Base-by-base conservation (phyloP, 2,888 invertebrate genomes). In the Tenthredo notha region DNA sequence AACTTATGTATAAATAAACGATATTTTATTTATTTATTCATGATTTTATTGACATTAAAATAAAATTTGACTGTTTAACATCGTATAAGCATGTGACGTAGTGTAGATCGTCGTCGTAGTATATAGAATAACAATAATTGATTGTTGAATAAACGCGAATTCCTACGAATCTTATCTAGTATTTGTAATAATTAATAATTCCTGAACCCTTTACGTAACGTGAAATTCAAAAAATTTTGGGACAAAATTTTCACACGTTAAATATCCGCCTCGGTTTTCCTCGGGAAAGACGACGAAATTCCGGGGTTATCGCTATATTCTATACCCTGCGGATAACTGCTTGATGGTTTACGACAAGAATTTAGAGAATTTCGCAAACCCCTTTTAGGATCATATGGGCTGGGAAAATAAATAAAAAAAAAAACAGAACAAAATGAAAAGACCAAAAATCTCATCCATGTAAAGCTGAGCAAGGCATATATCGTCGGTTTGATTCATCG, bases 361-460 rank as follows among this genome's bases (percentile, higher is more conserved):
- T 74, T 43, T 25, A 40, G 21, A 43, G 74, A 74, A 74, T 74
- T 74, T 43, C 43, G 74, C 12, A 12, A 43, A 12, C 74, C 74
- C 43, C 21, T 21, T 21, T 40, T 25, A 9, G 18, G 47, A 15
- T n/a, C 25, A 15, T 33, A 25, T 12, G 9, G 33, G 33, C 12
- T 18, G 10, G n/a, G n/a, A n/a, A n/a, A n/a, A n/a, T n/a, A n/a
- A n/a, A n/a, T n/a, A n/a, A n/a, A n/a, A n/a, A n/a, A n/a, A n/a
- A n/a, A n/a, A n/a, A n/a, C n/a, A n/a, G n/a, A n/a, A n/a, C n/a
- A n/a, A n/a, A n/a, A n/a, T n/a, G n/a, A n/a, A n/a, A n/a, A n/a
- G n/a, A n/a, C n/a, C n/a, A 15, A 74, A 43, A 74, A 74, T 40
- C 40, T 43, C 74, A 10, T 61, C 9, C 61, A 61, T 25, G 4